phyloP scores from a whole-genome alignment of 1,140 invertebrate species.

The Meteorus sp. region DNA sequence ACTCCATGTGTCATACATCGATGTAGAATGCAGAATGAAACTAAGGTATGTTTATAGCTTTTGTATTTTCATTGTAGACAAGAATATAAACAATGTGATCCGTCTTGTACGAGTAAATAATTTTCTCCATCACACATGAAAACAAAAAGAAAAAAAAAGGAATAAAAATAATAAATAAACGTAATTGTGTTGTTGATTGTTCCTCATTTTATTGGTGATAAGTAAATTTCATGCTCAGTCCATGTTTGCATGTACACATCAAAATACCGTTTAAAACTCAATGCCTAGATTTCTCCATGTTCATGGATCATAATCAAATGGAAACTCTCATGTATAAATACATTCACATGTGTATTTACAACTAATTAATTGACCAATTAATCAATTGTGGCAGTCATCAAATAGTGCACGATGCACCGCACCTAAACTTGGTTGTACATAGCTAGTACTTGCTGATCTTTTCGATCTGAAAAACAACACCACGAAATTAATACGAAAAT shows the following conservation, averaged over 20 bases:
- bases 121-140: background rate
- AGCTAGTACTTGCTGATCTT: constrained; percentile 48
- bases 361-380: background rate
- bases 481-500: background rate
- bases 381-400: constrained; percentile 35
- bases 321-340: no score
- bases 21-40: background rate
- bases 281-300: no score
- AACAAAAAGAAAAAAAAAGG: background rate
- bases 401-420: constrained; percentile 56
- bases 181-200: background rate
- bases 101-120: constrained; percentile 21
- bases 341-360: no score
- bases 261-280: no score
- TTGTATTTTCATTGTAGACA: constrained; percentile 11
- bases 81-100: constrained; percentile 6
- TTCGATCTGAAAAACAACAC: constrained; percentile 41
- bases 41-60: constrained; percentile 15
- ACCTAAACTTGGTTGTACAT: constrained; percentile 54
- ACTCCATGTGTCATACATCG: no score
- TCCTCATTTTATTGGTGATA: background rate
- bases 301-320: no score
- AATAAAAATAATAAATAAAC: background rate
- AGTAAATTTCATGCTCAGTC: no score
- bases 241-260: no score